Evolutionary conservation across 1,140 invertebrate species (phyloP).

Genomic region (Drosophila insularis): DNA sequence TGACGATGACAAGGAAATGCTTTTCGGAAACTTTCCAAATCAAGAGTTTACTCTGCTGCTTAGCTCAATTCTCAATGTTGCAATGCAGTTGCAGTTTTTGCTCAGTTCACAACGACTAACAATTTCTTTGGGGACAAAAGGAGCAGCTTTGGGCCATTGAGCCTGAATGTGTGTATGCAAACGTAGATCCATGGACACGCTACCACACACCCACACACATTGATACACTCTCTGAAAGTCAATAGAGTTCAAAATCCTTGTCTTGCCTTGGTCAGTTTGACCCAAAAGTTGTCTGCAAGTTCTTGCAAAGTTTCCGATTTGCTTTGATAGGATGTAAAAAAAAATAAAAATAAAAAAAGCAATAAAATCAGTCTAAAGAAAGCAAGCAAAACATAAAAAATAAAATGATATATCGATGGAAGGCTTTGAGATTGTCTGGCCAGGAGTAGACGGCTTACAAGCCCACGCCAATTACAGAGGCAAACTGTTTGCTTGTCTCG

Average conservation of each 20-base stretch:
- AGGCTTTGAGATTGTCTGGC: constrained; percentile 26
- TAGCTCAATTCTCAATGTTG: constrained; percentile 16
- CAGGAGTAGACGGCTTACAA: constrained; percentile 16
- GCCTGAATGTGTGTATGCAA: constrained; percentile 30
- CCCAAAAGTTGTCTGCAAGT: constrained; percentile 49
- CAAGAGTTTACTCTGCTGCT: constrained; percentile 40
- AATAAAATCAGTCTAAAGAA: constrained; percentile 19
- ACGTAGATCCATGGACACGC: constrained; percentile 27
- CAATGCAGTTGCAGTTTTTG: constrained; percentile 34
- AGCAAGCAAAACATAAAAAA: not conserved
- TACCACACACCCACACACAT: constrained; percentile 22
- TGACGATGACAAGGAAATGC: constrained; percentile 69
- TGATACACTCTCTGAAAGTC: constrained; percentile 42
- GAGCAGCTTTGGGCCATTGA: constrained; percentile 41
- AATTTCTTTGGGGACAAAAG: constrained; percentile 28
- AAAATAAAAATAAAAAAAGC: constrained; percentile 39
- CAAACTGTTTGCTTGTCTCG: constrained; percentile 29
- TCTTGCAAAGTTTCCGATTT: constrained; percentile 51
- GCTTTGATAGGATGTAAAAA: constrained; percentile 37
- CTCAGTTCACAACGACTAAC: constrained; percentile 9
- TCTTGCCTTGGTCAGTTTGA: constrained; percentile 22
- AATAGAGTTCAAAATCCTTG: constrained; percentile 68
- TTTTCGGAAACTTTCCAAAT: constrained; percentile 64
- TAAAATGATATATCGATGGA: constrained; percentile 43
- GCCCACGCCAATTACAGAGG: constrained; percentile 47